A percentile compares a stretch with the other conserved stretches of the same genome.
phyloP scores from a whole-genome alignment of 2,797 vertebrate species.

The Peromyscus aztecus region DNA sequence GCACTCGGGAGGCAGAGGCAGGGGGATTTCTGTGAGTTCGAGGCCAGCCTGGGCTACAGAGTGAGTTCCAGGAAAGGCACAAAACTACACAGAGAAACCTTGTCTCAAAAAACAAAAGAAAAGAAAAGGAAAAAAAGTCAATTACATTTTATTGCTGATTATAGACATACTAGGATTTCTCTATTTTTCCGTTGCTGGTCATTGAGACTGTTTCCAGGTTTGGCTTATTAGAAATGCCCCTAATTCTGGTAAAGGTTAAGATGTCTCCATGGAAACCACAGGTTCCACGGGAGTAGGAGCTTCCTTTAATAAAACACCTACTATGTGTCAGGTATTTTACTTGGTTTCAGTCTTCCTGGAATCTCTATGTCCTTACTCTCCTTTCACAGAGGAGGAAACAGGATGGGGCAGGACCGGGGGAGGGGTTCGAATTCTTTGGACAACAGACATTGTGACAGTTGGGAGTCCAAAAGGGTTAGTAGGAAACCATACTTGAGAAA shows the following conservation, averaged over 20 bases:
- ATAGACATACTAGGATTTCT: neutral
- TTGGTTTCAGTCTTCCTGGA: neutral
- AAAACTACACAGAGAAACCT: too few relatives aligned
- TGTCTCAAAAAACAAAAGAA: too few relatives aligned
- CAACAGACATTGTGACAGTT: neutral
- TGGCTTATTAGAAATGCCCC: neutral
- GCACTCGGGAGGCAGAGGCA: too few relatives aligned
- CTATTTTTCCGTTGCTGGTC: neutral
- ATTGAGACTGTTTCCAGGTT: conserved; percentile 25
- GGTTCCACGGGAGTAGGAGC: neutral
- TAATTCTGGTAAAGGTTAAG: conserved; percentile 50
- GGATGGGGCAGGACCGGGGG: neutral
- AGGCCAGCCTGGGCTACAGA: too few relatives aligned
- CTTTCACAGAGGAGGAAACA: conserved; percentile 33
- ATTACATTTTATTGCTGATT: conserved; percentile 43
- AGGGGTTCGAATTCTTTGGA: neutral
- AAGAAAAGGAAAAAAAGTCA: neutral
- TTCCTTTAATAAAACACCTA: conserved; percentile 24
- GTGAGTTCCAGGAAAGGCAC: too few relatives aligned
- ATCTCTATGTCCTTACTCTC: neutral
- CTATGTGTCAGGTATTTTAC: conserved; percentile 38
- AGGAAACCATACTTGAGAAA: conserved; percentile 33
- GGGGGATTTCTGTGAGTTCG: too few relatives aligned
- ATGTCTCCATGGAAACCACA: neutral
- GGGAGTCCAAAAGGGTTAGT: neutral